These are phyloP conservation scores for Gracilinanus agilis DNA, from an alignment of 2,113 vertebrate species.

Conservation along the genomic window DNA sequence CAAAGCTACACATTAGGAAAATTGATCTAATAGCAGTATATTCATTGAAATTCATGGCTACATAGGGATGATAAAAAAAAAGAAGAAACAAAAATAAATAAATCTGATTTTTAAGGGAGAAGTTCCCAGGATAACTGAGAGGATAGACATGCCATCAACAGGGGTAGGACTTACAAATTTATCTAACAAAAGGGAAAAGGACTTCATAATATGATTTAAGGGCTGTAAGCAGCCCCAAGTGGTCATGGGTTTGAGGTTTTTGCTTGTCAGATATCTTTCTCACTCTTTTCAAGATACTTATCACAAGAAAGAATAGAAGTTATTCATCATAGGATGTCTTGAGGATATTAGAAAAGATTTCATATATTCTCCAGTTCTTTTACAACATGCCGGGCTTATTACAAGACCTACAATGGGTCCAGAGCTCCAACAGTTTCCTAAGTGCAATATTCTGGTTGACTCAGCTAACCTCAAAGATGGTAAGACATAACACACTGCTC, in stretches of 20 bases:
- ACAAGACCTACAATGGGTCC: slow-evolving; percentile 3
- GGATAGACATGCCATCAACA: background rate
- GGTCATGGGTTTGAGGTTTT: background rate
- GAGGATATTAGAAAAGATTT: background rate
- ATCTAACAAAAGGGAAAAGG: background rate
- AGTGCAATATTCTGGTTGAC: slow-evolving; percentile 18
- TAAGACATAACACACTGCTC: slow-evolving; percentile 29
- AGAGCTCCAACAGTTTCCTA: slow-evolving; percentile 11
- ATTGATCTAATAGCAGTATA: too few species aligned
- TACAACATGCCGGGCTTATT: slow-evolving; percentile 22
- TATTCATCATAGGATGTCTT: background rate
- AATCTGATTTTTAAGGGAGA: too few species aligned
- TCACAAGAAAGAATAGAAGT: background rate
- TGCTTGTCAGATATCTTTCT: background rate
- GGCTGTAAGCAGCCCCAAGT: background rate
- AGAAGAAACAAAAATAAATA: too few species aligned
- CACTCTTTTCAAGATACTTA: background rate
- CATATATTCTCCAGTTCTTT: background rate
- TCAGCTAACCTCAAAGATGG: background rate
- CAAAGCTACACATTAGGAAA: too few species aligned
- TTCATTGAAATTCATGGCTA: too few species aligned
- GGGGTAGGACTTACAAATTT: background rate
- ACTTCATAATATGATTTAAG: background rate
- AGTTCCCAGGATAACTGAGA: background rate
- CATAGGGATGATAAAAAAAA: too few species aligned